Base-by-base conservation (phyloP, 2,888 invertebrate species). In the Trichopria drosophilae region DNA sequence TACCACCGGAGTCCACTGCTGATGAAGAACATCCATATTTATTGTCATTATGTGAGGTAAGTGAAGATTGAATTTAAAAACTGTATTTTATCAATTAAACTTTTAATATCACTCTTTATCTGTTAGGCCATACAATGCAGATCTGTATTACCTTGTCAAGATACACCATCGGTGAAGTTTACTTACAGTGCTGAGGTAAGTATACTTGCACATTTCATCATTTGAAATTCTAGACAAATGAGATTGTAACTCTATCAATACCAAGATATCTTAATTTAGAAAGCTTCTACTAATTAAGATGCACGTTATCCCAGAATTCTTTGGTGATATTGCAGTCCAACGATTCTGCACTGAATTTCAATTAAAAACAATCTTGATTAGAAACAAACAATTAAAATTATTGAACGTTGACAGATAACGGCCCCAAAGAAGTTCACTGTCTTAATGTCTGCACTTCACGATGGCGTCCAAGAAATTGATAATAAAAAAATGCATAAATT, bases 121-220 rank as follows among this genome's bases (percentile, higher is more conserved):
- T 75, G 71, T 22, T 69, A 90, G 86, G 87, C 91, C 2, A 93
- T 93, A 59, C 91, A 93, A 77, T 91, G 92, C 0, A 83, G 95
- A 35, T 90, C 93, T 3, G 83, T 95, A 59, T 64, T 94, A 2
- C 96, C 96, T 0, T 95, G 94, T 67, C 95, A 96, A 78, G 93
- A 96, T 78, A 87, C 93, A 0, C 95, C 96, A 0, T 83, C 86
- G 0, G 89, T 94, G 0, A 97, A 97, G 77, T 84, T 86, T 60
- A 86, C 60, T 2, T 62, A 59, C 20, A 58, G 52, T 42, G 61
- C 61, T 28, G 56, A 55, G 53, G 62, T 61, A 53, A 39, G 15
- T 22, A 20, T 19, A 3, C 10, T 41, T 7, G 18, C 6, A 34
- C 20, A n/a, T 6, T 15, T 1, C 6, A 18, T 9, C 18, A 19